Conservation (phyloP, 2,113 vertebrate genomes). For the Crotalus viridis region DNA sequence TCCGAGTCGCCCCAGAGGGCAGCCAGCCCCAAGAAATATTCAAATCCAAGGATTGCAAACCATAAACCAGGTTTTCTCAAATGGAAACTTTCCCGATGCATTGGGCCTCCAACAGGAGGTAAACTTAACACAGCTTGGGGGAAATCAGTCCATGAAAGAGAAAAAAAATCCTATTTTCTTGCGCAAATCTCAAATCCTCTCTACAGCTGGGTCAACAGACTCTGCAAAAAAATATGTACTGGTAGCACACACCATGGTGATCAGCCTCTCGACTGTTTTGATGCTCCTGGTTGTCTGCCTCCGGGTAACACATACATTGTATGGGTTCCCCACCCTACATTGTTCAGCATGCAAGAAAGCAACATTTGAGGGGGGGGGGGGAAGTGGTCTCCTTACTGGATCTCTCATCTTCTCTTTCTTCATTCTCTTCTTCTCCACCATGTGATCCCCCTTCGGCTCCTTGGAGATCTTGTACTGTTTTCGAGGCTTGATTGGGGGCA, state of each 20-base stretch:
- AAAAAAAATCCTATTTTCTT: too few species aligned
- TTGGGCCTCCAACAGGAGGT: too few species aligned
- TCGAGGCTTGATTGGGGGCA: conserved; percentile 86
- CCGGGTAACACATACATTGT: neutral
- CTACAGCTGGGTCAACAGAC: too few species aligned
- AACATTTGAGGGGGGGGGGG: neutral
- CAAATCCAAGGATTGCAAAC: neutral
- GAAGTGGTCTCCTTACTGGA: conserved; percentile 50
- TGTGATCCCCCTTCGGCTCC: conserved; percentile 63
- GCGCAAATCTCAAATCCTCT: too few species aligned
- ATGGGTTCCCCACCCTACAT: too few species aligned
- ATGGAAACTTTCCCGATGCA: too few species aligned
- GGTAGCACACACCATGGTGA: too few species aligned
- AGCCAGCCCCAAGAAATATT: neutral
- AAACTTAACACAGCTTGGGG: neutral
- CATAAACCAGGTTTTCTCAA: too few species aligned
- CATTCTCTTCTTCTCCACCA: conserved; percentile 70
- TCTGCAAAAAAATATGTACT: too few species aligned
- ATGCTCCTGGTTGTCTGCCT: neutral
- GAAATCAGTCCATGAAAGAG: neutral
- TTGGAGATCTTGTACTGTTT: conserved; percentile 83
- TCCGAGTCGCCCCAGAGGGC: neutral
- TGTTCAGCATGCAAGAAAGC: neutral
- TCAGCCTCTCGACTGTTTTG: neutral
- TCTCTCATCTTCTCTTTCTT: conserved; percentile 67